Percentiles rank a stretch among this genome's conserved stretches.
Conservation (phyloP, 35 echinoderm and acorn worm genomes). For the Eucidaris tribuloides region DNA sequence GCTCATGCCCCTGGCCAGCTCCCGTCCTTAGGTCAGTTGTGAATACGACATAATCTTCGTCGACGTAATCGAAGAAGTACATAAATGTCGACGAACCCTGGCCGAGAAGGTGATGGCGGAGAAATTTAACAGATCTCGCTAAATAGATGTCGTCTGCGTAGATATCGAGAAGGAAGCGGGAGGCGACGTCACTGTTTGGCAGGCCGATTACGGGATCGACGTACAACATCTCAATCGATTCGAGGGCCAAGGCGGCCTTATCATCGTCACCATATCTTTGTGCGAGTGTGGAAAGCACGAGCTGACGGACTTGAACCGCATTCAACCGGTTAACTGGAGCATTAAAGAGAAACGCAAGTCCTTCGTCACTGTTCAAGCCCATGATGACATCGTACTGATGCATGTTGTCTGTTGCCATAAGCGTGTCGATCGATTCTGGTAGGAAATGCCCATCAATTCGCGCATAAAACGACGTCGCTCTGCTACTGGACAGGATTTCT, state of each 20-base stretch:
- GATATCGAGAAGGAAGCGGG: not conserved
- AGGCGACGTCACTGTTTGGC: not conserved
- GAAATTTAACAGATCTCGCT: not conserved
- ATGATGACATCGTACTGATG: conserved; percentile 41
- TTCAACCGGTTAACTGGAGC: not conserved
- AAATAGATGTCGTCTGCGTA: not conserved
- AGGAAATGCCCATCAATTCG: conserved; percentile 41
- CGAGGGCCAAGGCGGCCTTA: not conserved
- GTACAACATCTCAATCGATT: not conserved
- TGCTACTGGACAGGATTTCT: not conserved
- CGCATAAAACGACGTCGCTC: not conserved
- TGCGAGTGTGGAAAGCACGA: not conserved
- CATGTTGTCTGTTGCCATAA: not conserved
- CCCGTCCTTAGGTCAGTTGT: not conserved
- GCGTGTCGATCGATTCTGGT: not conserved
- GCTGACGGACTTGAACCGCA: not conserved
- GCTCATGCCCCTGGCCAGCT: not conserved
- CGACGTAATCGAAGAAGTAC: conserved; percentile 42
- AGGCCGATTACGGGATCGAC: not conserved
- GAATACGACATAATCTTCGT: not conserved
- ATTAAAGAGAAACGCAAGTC: not conserved
- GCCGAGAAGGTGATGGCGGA: not conserved
- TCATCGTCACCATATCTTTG: not conserved
- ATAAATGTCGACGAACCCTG: conserved; percentile 1
- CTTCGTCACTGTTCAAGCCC: conserved; percentile 46